Evolutionary conservation across 2,113 vertebrate genomes (phyloP).

Genomic region (Lophura nycthemera): DNA sequence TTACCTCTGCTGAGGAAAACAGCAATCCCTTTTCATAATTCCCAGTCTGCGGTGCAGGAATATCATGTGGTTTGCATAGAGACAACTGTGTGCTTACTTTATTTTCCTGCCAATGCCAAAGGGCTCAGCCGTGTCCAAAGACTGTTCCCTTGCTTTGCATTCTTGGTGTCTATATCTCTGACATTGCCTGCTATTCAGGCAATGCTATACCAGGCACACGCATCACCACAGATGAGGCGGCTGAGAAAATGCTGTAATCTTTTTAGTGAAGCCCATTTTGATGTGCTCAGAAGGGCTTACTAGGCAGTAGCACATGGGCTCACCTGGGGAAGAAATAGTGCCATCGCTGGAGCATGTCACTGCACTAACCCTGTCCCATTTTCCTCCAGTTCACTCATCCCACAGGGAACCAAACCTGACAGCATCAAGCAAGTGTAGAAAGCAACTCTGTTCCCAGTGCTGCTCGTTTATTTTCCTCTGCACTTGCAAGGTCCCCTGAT

Average conservation of each 20-base stretch:
- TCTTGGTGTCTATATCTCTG: background rate
- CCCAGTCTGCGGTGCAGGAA: background rate
- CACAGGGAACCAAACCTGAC: background rate
- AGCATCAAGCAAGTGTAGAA: background rate
- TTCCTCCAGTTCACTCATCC: background rate
- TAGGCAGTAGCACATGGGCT: background rate
- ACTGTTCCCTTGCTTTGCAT: background rate
- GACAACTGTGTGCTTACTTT: background rate
- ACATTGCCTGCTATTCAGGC: background rate
- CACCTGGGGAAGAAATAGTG: conserved; percentile 27
- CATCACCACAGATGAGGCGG: background rate
- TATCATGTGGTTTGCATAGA: background rate
- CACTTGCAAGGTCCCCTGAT: background rate
- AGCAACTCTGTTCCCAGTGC: background rate
- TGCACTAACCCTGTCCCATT: background rate
- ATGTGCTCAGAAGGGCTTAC: conserved; percentile 10
- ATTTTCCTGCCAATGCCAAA: background rate
- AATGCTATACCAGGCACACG: background rate
- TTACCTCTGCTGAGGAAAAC: background rate
- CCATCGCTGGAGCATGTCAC: background rate
- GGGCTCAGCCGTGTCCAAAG: background rate
- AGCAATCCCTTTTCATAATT: background rate
- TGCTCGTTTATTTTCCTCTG: conserved; percentile 25
- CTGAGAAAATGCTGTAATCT: conserved; percentile 22
- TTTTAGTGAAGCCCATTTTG: conserved; percentile 38